Evolutionary conservation across 2,888 invertebrate genomes (phyloP).

Genomic region (Drosophila niveifrons): DNA sequence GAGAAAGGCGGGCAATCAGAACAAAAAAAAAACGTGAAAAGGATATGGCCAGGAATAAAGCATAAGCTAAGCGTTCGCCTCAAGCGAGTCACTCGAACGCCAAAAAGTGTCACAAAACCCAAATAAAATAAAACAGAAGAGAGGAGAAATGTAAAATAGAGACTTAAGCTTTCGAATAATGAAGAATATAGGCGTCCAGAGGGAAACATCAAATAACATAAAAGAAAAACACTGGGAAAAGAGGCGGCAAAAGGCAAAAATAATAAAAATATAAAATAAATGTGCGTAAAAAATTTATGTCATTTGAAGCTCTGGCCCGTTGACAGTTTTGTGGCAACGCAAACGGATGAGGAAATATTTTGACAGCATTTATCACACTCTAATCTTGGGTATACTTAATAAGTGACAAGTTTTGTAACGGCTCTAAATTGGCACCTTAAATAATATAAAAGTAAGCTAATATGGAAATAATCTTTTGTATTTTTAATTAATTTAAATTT

Average conservation of each 20-base stretch:
- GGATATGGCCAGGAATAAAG: constrained; percentile 42
- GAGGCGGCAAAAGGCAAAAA: constrained; percentile 31
- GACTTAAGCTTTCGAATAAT: constrained; percentile 63
- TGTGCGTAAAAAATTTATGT: constrained; percentile 62
- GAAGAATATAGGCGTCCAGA: constrained; percentile 12
- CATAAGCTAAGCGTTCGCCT: constrained; percentile 43
- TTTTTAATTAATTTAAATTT: neutral
- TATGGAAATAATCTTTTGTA: neutral
- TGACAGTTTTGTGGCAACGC: constrained; percentile 55
- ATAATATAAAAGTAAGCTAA: neutral
- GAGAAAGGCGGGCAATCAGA: constrained; percentile 35
- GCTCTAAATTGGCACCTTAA: no score
- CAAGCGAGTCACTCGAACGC: constrained; percentile 44
- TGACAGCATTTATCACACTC: constrained; percentile 52
- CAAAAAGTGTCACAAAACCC: constrained; percentile 29
- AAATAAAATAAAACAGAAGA: neutral
- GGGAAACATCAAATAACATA: constrained; percentile 45
- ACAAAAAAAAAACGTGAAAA: constrained; percentile 32
- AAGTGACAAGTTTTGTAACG: neutral
- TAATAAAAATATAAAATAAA: constrained; percentile 50
- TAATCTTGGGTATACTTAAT: neutral
- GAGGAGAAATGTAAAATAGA: constrained; percentile 41
- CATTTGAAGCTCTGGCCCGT: constrained; percentile 46
- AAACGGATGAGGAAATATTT: constrained; percentile 74
- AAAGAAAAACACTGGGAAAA: constrained; percentile 8